Evolutionary conservation across 2,888 invertebrate genomes (phyloP), one percentile per base, ranked within the genome.

Genomic region (Embidobia sp.): DNA sequence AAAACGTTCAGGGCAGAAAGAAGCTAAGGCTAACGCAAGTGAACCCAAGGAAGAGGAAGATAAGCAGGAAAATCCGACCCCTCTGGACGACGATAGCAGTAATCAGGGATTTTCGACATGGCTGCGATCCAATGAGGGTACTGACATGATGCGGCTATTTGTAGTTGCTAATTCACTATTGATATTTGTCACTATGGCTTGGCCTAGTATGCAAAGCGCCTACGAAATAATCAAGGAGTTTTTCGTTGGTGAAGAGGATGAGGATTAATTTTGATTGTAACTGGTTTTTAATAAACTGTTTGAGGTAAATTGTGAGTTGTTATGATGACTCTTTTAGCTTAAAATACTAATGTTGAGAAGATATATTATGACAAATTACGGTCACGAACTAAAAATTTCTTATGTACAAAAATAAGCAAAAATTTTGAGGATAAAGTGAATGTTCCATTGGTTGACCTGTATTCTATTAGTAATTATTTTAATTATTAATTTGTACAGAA

Each of bases 81-180:
- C 79, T 0, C 19, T 82, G 31, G 84, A 84, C 59, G 85, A 88
- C 10, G 85, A 85, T 18, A 64, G 67, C 29, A 80, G 86, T 2
- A 89, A 89, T 79, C 86, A 87, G 75, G 88, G 89, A 2, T 89
- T 89, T 48, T 79, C 85, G 31, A 83, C 82, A 10, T 89, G 89
- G 89, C 78, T 91, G 16, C 85, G 89, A 78, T 92, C 93, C 81
- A 91, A 92, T 78, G 92, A 93, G 78, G 94, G 94, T 40, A 87
- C 94, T 79, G 94, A 94, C 85, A 94, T 94, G 89, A 93, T 96
- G 93, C 94, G 94, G 89, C 90, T 95, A n/a, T 96, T 96, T 87
- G 94, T 96, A 15, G 90, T 96, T 69, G 93, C 94, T 35, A 96
- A 96, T 89, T 93, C 94, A 18, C 86, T 95, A 40, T 91, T 95